These are phyloP conservation scores for Machimus atricapillus DNA, from an alignment of 2,888 invertebrate species.

Conservation along the genomic window DNA sequence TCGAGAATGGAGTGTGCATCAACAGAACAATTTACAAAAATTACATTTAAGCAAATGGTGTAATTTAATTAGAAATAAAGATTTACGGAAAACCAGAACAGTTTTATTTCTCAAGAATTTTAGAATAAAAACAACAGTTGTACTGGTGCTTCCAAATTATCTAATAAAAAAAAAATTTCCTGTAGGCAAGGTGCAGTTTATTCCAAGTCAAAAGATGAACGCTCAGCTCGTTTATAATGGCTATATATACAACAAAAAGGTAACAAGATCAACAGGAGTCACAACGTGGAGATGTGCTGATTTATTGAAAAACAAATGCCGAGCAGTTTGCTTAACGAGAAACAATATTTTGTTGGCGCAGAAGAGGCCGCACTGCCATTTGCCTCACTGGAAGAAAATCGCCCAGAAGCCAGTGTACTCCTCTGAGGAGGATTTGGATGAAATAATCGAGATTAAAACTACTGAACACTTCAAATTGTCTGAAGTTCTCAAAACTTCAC, in stretches of 20 bases:
- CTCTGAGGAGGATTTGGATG: slow-evolving; percentile 47
- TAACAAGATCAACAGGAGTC: slow-evolving; percentile 47
- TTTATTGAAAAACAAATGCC: slow-evolving; percentile 47
- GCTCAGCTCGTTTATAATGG: slow-evolving; percentile 52
- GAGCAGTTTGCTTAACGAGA: slow-evolving; percentile 48
- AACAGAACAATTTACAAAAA: not conserved
- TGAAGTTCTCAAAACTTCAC: slow-evolving; percentile 19
- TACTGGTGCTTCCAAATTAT: not conserved
- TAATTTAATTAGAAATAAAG: not conserved
- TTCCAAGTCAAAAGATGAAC: slow-evolving; percentile 52
- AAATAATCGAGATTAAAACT: slow-evolving; percentile 44
- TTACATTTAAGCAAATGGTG: not conserved
- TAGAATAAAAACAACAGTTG: not conserved
- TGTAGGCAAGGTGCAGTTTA: slow-evolving; percentile 48
- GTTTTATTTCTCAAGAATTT: not conserved
- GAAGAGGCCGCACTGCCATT: slow-evolving; percentile 43
- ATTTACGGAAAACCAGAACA: not conserved
- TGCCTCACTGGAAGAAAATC: slow-evolving; percentile 47
- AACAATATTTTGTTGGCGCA: slow-evolving; percentile 43
- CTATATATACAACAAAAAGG: slow-evolving; percentile 51
- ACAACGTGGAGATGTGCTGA: slow-evolving; percentile 51
- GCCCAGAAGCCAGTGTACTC: slow-evolving; percentile 43
- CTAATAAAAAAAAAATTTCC: not conserved
- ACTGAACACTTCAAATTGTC: not conserved
- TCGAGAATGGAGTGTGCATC: not conserved